Evolutionary conservation across 2,888 invertebrate species (phyloP), one percentile per base, ranked within the genome.

Genomic region (Malthinus flaveolus): DNA sequence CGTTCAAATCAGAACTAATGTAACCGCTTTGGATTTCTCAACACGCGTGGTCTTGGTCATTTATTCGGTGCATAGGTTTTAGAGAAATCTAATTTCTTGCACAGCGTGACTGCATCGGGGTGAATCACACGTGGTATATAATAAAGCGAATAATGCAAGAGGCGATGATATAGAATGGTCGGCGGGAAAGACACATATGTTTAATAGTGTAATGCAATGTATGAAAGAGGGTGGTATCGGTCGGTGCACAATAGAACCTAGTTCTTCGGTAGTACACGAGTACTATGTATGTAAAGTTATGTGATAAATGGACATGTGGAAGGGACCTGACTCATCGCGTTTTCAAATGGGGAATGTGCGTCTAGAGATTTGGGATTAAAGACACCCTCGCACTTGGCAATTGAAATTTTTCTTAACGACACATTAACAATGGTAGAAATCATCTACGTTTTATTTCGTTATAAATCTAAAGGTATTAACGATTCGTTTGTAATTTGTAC

Each of bases 101-200:
- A 51, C 56, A 59, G 59, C 59, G 12, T 42, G 56, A 49, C 35
- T 51, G 32, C 56, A 36, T 51, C 45, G 35, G 53, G 39, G 53
- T 56, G 56, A 61, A 49, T 61, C 56, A 56, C 53, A 61, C 52
- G 54, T 55, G 50, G 34, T 49, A 5, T 23, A 53, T 55, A 54
- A 54, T 58, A 58, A 57, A 56, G 35, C 47, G 11, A 10, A 32
- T 32, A 15, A 52, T 35, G 13, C 39, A 23, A 33, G 62, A 59
- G 58, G 66, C 59, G 57, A 66, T 49, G 63, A 61, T 60, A 57
- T 60, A 57, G 48, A 63, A 51, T 62, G 23, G 23, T n/a, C 69
- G 71, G 11, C 58, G 54, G 50, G 70, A 73, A 72, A 72, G 70
- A 71, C 74, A 72, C 74, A 74, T 73, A 74, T 73, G 73, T 68